Percentiles rank a stretch among this genome's conserved stretches.
phyloP scores from a whole-genome alignment of 2,888 invertebrate genomes.

The Imbricaverruca yamaguchii region DNA sequence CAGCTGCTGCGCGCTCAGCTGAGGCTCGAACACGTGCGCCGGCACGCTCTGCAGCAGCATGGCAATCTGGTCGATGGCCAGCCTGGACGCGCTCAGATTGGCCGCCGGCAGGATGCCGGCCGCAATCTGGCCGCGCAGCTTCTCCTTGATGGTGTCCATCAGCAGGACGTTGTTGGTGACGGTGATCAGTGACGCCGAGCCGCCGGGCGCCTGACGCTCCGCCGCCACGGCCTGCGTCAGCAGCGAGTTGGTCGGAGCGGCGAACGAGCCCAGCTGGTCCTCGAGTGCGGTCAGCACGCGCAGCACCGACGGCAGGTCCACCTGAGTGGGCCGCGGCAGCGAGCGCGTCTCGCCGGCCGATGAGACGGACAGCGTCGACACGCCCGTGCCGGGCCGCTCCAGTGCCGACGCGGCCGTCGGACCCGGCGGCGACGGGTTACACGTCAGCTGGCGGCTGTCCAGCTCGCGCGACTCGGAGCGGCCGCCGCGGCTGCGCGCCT shows the following conservation, averaged over 20 bases:
- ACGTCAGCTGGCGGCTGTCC: neutral
- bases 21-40: slow-evolving; percentile 34
- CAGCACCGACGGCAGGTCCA: slow-evolving; percentile 39
- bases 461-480: neutral
- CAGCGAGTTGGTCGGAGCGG: slow-evolving; percentile 67
- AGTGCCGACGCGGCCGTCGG: neutral
- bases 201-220: slow-evolving; percentile 51
- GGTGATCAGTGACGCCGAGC: slow-evolving; percentile 58
- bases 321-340: neutral
- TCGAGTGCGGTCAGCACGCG: slow-evolving; percentile 71
- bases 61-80: slow-evolving; percentile 67
- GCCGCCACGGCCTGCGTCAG: slow-evolving; percentile 67
- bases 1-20: slow-evolving; percentile 37
- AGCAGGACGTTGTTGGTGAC: slow-evolving; percentile 61
- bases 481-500: neutral
- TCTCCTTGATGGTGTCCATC: slow-evolving; percentile 77
- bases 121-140: slow-evolving; percentile 67
- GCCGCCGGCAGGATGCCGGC: slow-evolving; percentile 56
- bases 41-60: slow-evolving; percentile 59
- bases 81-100: slow-evolving; percentile 62
- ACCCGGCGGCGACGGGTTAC: slow-evolving; percentile 10
- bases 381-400: neutral
- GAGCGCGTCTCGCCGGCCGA: slow-evolving; percentile 5
- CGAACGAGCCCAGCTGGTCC: slow-evolving; percentile 72
- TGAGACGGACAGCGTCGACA: neutral